A percentile compares a stretch with the other conserved stretches of the same genome.
These are phyloP conservation scores for Ceramica pisi DNA, from an alignment of 2,888 invertebrate genomes.

Conservation along the genomic window DNA sequence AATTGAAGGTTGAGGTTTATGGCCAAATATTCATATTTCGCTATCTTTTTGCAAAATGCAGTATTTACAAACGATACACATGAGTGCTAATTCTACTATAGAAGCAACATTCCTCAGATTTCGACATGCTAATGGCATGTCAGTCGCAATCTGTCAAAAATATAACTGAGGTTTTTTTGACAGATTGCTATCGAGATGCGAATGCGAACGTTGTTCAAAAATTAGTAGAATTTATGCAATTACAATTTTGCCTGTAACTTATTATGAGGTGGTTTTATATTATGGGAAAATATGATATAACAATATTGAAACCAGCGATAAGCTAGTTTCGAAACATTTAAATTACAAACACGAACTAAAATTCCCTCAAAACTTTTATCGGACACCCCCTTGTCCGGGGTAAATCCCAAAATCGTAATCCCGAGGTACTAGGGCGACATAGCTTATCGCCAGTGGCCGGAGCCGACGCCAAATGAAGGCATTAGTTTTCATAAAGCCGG, in stretches of 20 bases:
- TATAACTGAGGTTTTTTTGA: too few species aligned
- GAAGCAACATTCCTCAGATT: too few species aligned
- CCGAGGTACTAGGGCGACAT: constrained; percentile 87
- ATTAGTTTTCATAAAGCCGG: constrained; percentile 90
- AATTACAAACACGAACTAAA: constrained; percentile 80
- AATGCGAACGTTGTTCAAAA: too few species aligned
- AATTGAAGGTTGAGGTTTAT: neutral
- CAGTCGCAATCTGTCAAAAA: too few species aligned
- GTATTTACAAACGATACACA: neutral
- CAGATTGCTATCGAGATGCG: too few species aligned
- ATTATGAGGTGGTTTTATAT: neutral
- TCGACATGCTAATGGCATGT: too few species aligned
- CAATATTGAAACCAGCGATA: constrained; percentile 33
- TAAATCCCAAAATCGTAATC: constrained; percentile 86
- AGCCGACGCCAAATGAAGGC: constrained; percentile 88
- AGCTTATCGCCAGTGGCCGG: constrained; percentile 86
- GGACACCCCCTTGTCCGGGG: constrained; percentile 72
- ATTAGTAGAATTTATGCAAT: neutral
- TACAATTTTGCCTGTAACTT: neutral
- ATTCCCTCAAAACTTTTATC: constrained; percentile 85
- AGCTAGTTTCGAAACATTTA: constrained; percentile 77
- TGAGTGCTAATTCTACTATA: too few species aligned
- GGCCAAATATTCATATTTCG: neutral
- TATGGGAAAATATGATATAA: constrained; percentile 20
- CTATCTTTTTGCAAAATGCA: neutral